Evolutionary conservation across 1,140 invertebrate species (phyloP), one percentile per base, ranked within the genome.

Genomic region (Plutomurus gul): DNA sequence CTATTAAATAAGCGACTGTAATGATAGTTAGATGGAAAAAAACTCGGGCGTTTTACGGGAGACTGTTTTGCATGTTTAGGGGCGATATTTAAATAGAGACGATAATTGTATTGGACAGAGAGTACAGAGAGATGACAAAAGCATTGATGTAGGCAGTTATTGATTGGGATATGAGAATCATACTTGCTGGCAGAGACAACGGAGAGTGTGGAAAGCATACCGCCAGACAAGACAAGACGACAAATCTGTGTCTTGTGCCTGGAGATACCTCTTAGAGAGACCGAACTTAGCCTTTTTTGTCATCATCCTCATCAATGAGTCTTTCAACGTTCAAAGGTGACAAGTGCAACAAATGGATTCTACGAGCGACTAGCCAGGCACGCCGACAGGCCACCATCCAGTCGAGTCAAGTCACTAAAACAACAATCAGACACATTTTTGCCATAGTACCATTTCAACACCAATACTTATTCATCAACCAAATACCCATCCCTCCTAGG

Each of bases 341-440:
- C 56, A 65, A 65, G 56, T 30, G 56, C 56, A 65, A 65, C 56
- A 65, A 65, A 65, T 36, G 56, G 56, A 65, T 27, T 43, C 10
- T 3, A 3, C 7, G n/a, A 1, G n/a, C 39, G 11, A n/a, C n/a
- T 65, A 33, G 43, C 73, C 47, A 49, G 43, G 40, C 46, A 56
- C 49, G 46, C 22, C 39, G 43, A 46, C 10, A 51, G 74, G 49
- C 30, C 74, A 56, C 74, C 25, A 30, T 20, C n/a, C n/a, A n/a
- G 51, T 27, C 33, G 22, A 47, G 22, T 37, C 30, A 30, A 27
- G 37, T 76, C 56, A 39, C 46, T 60, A 76, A 70, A 60, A 76
- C 49, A 60, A 65, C 75, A 76, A 56, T 70, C 49, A 76, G 51
- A 65, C 56, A 39, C 18, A 39, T 33, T 40, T 71, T 72, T 39